phyloP scores from a whole-genome alignment of 1,140 invertebrate genomes.

The Heliconius himera region DNA sequence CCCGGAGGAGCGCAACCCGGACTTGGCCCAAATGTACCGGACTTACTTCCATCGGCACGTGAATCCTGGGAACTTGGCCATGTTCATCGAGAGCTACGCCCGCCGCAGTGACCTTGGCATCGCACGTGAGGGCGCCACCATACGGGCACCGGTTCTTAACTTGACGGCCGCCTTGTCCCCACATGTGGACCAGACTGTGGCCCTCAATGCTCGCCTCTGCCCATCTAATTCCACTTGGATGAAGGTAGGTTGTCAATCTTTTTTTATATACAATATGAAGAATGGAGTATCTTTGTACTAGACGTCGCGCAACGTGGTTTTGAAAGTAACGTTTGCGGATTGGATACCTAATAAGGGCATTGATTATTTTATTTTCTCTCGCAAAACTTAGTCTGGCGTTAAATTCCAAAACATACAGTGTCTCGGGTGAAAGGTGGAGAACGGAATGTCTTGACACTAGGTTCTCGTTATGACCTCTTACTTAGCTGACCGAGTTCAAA shows the following conservation, averaged over 20 bases:
- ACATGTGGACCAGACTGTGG: slow-evolving; percentile 97
- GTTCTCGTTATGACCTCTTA: neutral
- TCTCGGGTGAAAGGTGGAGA: neutral
- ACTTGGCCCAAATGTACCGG: slow-evolving; percentile 94
- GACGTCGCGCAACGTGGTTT: too few relatives aligned
- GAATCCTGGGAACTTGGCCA: slow-evolving; percentile 95
- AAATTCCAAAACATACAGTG: neutral
- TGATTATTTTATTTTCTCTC: too few relatives aligned
- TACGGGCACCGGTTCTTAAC: slow-evolving; percentile 94
- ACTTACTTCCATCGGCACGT: slow-evolving; percentile 95
- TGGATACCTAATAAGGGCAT: too few relatives aligned
- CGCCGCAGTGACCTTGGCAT: slow-evolving; percentile 94
- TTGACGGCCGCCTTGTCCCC: slow-evolving; percentile 96
- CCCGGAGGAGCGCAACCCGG: slow-evolving; percentile 95
- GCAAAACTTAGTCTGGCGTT: too few relatives aligned
- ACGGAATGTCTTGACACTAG: neutral
- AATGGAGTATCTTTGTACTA: too few relatives aligned
- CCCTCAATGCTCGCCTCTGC: slow-evolving; percentile 96
- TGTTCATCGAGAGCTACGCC: slow-evolving; percentile 97
- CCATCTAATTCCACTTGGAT: slow-evolving; percentile 98
- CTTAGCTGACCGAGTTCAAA: too few relatives aligned
- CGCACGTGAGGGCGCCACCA: slow-evolving; percentile 80
- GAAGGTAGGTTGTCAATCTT: slow-evolving; percentile 83
- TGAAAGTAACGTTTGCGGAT: too few relatives aligned
- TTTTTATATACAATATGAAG: too few relatives aligned